phyloP scores from a whole-genome alignment of 2,113 vertebrate genomes.

The Australoheros scitulus region DNA sequence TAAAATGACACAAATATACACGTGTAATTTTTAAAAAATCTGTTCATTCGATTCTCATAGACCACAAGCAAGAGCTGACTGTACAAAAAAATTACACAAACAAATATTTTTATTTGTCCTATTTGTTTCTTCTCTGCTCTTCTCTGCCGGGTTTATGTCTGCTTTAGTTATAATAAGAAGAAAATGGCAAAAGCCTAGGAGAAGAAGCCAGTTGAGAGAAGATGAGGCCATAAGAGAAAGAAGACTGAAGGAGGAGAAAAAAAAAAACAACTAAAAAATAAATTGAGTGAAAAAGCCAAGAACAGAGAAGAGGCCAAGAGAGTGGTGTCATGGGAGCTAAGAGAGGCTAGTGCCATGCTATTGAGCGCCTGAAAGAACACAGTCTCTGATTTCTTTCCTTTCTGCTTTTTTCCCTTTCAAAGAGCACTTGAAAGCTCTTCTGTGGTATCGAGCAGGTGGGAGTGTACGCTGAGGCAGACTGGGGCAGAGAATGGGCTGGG shows the following conservation, averaged over 20 bases:
- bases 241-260: constrained; percentile 56
- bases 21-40: not conserved
- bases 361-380: constrained; percentile 83
- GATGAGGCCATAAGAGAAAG: constrained; percentile 64
- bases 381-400: constrained; percentile 83
- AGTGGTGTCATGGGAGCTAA: constrained; percentile 80
- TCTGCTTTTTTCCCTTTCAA: constrained; percentile 73
- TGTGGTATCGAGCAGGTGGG: constrained; percentile 85
- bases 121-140: constrained; percentile 38
- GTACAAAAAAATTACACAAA: not conserved
- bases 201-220: constrained; percentile 79
- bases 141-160: constrained; percentile 16
- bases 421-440: constrained; percentile 91
- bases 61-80: not conserved
- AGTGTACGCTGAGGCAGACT: constrained; percentile 65
- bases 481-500: constrained; percentile 50
- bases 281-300: constrained; percentile 77
- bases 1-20: not conserved
- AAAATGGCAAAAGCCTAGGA: constrained; percentile 34
- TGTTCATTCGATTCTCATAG: not conserved
- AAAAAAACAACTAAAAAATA: constrained; percentile 75
- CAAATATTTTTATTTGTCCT: constrained; percentile 29
- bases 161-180: constrained; percentile 24
- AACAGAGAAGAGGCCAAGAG: constrained; percentile 70
- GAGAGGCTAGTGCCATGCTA: constrained; percentile 78